Conservation (phyloP, 2,888 invertebrate genomes). For the Papilio elwesi region DNA sequence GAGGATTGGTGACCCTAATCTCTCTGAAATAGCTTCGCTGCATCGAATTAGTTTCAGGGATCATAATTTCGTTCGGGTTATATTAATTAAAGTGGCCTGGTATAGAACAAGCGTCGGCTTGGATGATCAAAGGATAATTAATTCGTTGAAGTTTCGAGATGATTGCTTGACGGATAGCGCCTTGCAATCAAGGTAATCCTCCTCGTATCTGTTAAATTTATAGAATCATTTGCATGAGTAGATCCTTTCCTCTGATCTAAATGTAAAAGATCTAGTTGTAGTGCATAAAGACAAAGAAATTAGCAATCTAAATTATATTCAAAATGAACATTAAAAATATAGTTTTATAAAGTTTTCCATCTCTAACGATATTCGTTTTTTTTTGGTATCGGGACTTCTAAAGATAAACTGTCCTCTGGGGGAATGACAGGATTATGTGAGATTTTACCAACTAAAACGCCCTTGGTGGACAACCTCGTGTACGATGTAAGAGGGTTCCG, state of each 20-base stretch:
- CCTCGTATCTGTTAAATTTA: background rate
- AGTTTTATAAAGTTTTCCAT: too few species aligned
- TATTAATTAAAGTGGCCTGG: constrained; percentile 33
- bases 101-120: constrained; percentile 12
- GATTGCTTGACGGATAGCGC: constrained; percentile 24
- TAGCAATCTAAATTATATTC: too few species aligned
- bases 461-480: too few species aligned
- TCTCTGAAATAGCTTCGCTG: constrained; percentile 43
- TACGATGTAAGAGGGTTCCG: too few species aligned
- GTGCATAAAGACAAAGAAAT: too few species aligned
- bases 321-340: too few species aligned
- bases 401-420: too few species aligned
- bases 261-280: background rate
- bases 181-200: constrained; percentile 18
- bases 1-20: constrained; percentile 43
- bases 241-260: background rate
- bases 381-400: too few species aligned
- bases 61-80: constrained; percentile 33
- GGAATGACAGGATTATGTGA: too few species aligned
- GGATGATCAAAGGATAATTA: constrained; percentile 33
- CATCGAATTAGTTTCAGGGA: constrained; percentile 39
- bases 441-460: too few species aligned
- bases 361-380: too few species aligned
- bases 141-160: constrained; percentile 26
- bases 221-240: background rate